A percentile compares a stretch with the other conserved stretches of the same genome.
These are phyloP conservation scores for Ceratina australensis DNA, from an alignment of 1,140 invertebrate genomes.

Conservation along the genomic window DNA sequence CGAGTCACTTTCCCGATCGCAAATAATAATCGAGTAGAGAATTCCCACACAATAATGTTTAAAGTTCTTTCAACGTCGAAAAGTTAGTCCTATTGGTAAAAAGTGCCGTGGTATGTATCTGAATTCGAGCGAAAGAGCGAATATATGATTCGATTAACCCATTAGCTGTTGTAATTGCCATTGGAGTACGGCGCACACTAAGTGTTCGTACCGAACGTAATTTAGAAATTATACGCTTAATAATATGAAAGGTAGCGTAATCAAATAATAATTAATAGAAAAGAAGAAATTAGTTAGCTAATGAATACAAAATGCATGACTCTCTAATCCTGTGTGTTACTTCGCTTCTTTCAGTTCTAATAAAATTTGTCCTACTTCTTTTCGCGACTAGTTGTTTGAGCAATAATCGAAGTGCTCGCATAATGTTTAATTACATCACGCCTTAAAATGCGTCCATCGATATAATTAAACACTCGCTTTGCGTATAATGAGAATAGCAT, in stretches of 20 bases:
- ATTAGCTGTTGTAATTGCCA: not conserved
- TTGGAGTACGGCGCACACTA: not conserved
- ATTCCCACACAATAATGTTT: not conserved
- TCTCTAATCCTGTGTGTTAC: no score
- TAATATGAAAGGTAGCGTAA: no score
- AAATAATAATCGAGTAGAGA: not conserved
- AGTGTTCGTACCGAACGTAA: not conserved
- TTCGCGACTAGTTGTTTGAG: not conserved
- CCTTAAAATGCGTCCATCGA: not conserved
- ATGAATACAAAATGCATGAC: no score
- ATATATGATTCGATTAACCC: not conserved
- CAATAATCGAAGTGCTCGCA: not conserved
- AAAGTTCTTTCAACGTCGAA: slow-evolving; percentile 53
- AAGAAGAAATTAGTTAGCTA: no score
- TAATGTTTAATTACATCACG: not conserved
- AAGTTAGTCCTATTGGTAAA: slow-evolving; percentile 26
- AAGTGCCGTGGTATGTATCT: not conserved
- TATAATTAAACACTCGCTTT: slow-evolving; percentile 29
- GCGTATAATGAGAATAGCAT: not conserved
- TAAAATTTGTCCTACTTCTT: not conserved
- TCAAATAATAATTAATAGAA: no score
- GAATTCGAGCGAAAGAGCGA: slow-evolving; percentile 19
- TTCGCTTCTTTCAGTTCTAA: no score
- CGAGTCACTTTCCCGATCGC: not conserved
- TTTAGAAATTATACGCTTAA: no score